Evolutionary conservation across 2,888 invertebrate genomes (phyloP).

Genomic region (Neuroscelio doddi): DNA sequence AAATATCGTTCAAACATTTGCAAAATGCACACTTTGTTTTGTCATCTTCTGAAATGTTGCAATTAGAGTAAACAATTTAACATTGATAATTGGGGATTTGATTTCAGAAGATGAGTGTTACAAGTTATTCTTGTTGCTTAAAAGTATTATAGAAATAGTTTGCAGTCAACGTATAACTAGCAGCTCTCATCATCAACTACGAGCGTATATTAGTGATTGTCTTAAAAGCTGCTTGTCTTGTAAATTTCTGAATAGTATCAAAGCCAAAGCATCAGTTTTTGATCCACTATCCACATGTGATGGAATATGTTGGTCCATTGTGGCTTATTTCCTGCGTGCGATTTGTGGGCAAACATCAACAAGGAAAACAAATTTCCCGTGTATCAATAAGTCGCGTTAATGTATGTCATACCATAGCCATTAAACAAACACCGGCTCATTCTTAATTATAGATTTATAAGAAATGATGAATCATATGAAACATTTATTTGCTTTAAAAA

Average conservation of each 20-base stretch:
- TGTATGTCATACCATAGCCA: slow-evolving; percentile 25
- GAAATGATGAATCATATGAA: too few relatives aligned
- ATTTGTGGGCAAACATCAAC: slow-evolving; percentile 23
- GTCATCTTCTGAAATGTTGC: slow-evolving; percentile 51
- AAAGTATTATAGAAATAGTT: slow-evolving; percentile 16
- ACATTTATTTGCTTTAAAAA: too few relatives aligned
- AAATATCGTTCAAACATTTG: slow-evolving; percentile 19
- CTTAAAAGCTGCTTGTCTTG: background rate
- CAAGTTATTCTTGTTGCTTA: slow-evolving; percentile 12
- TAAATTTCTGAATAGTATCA: slow-evolving; percentile 1
- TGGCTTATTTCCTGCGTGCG: slow-evolving; percentile 27
- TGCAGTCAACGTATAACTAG: slow-evolving; percentile 8
- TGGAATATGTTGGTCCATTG: slow-evolving; percentile 20
- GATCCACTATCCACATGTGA: slow-evolving; percentile 20
- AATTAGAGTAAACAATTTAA: too few relatives aligned
- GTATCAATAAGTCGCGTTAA: slow-evolving; percentile 12
- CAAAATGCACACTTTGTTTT: slow-evolving; percentile 29
- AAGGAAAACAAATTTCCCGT: slow-evolving; percentile 14
- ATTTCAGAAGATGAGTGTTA: slow-evolving; percentile 14
- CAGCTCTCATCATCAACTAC: slow-evolving; percentile 1
- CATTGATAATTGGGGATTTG: slow-evolving; percentile 18
- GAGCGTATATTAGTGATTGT: slow-evolving; percentile 4
- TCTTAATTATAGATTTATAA: slow-evolving; percentile 17
- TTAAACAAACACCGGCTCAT: too few relatives aligned
- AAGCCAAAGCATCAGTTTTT: slow-evolving; percentile 36